Percentiles rank a stretch among this genome's conserved stretches.
These are phyloP conservation scores for Dryobotodes eremita DNA, from an alignment of 2,888 invertebrate genomes.

Conservation along the genomic window DNA sequence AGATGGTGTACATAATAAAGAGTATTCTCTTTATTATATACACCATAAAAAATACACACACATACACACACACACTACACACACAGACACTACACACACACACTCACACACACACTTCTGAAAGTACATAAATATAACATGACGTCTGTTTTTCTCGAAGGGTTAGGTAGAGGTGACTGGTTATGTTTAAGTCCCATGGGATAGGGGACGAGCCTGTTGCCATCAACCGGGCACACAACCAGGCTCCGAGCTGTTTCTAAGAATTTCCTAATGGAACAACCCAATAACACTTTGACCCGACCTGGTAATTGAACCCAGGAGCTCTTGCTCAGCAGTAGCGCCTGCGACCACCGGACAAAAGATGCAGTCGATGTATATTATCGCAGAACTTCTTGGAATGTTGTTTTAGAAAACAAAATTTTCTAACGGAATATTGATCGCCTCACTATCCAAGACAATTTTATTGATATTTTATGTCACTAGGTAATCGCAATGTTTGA, in stretches of 20 bases:
- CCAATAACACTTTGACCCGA: neutral
- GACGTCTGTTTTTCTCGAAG: neutral
- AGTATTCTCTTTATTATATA: too few relatives aligned
- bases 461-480: constrained; percentile 12
- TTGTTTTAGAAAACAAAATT: neutral
- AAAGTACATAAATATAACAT: neutral
- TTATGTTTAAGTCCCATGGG: too few relatives aligned
- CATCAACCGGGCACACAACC: too few relatives aligned
- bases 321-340: neutral
- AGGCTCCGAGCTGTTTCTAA: too few relatives aligned
- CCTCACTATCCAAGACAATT: constrained; percentile 1
- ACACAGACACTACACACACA: too few relatives aligned
- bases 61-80: too few relatives aligned
- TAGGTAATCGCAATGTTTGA: constrained; percentile 19
- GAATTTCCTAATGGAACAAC: neutral
- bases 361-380: neutral
- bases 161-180: too few relatives aligned
- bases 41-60: too few relatives aligned
- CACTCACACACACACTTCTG: too few relatives aligned
- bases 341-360: neutral
- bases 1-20: too few relatives aligned
- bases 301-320: neutral
- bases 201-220: too few relatives aligned
- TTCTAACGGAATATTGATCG: neutral
- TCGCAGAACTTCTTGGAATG: neutral